phyloP scores from a whole-genome alignment of 2,113 vertebrate species.

The Sminthopsis crassicaudata region DNA sequence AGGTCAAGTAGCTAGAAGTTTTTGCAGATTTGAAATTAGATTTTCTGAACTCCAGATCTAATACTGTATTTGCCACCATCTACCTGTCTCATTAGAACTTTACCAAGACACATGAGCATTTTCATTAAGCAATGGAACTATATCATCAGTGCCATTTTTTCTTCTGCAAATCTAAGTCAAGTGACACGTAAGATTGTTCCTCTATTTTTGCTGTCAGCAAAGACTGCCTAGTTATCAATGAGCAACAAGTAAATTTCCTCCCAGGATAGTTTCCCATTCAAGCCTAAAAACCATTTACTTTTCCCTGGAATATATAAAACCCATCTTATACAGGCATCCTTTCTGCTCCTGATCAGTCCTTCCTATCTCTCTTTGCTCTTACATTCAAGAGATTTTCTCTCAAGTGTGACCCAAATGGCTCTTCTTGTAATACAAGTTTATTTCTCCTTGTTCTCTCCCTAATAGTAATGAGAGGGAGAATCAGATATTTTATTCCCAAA shows the following conservation, averaged over 20 bases:
- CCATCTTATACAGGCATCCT: neutral
- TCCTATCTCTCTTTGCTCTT: neutral
- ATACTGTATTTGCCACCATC: neutral
- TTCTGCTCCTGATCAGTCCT: neutral
- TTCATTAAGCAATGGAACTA: neutral
- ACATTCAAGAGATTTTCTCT: neutral
- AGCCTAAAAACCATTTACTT: neutral
- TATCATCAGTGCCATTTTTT: neutral
- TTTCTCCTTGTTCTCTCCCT: neutral
- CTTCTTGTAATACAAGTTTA: neutral
- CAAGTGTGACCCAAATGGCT: neutral
- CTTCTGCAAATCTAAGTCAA: neutral
- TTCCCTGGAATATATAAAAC: neutral
- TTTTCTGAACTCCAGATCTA: neutral
- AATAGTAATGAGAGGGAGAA: neutral
- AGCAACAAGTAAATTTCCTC: neutral
- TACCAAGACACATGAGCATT: neutral
- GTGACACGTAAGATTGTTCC: neutral
- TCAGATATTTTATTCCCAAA: neutral
- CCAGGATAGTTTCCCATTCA: neutral
- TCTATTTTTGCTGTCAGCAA: neutral
- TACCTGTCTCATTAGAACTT: neutral
- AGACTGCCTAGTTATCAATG: neutral
- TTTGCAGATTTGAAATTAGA: neutral
- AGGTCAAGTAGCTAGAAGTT: neutral